These are phyloP conservation scores for Sebastiscus tertius DNA, from an alignment of 2,797 vertebrate genomes.

Conservation along the genomic window DNA sequence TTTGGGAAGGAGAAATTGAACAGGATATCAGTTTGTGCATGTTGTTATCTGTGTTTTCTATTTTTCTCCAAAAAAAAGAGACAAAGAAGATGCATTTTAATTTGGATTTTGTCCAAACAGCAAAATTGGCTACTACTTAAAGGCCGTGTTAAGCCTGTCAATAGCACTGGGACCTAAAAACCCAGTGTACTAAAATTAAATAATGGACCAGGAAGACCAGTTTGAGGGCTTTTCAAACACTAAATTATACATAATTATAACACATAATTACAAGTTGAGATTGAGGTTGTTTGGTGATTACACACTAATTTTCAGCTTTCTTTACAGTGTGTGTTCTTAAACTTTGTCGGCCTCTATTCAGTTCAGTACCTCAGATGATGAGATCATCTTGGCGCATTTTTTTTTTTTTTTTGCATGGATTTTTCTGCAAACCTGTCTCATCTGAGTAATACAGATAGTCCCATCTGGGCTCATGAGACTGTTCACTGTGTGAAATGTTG, in stretches of 20 bases:
- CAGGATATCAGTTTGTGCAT: neutral
- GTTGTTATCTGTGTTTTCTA: neutral
- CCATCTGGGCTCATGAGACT: neutral
- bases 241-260: no score
- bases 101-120: conserved; percentile 3
- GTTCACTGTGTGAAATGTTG: neutral
- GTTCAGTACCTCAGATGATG: neutral
- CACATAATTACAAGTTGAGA: neutral
- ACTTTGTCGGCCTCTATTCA: neutral
- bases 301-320: neutral
- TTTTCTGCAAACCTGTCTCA: conserved; percentile 13
- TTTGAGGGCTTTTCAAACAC: neutral
- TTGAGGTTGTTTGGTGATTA: neutral
- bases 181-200: neutral
- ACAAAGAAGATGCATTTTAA: neutral
- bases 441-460: neutral
- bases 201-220: neutral
- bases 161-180: no score
- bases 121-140: neutral
- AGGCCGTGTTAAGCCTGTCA: neutral
- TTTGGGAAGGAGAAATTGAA: neutral
- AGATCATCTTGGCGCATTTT: neutral
- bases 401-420: neutral
- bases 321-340: no score
- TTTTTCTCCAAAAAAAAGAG: neutral